Evolutionary conservation across 2,888 invertebrate genomes (phyloP), one percentile per base, ranked within the genome.

Genomic region (Leucozona laternaria): DNA sequence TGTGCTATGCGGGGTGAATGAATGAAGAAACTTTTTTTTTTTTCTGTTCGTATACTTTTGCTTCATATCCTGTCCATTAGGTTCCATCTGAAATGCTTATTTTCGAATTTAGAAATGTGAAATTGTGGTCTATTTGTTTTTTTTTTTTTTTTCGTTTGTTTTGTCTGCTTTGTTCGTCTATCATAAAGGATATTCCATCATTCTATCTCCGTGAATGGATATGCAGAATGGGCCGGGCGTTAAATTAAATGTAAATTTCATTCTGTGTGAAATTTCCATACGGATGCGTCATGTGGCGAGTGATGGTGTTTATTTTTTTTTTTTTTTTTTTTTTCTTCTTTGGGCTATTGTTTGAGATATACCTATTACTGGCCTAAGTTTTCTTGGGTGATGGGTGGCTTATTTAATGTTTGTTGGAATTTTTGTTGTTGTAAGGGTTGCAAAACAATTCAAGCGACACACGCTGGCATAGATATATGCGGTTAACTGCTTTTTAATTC

Each of bases 211-310:
- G 70, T 55, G 70, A 73, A 83, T 68, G 55, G 62, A 70, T 79
- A 75, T 79, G 70, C 79, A 68, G 75, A 83, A 79, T 75, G 70
- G 62, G 64, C 55, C 48, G 79, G 83, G 75, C 62, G 83, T 75
- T 79, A 78, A 82, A 86, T 82, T 86, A 82, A 81, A 86, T 82
- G 78, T 79, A 86, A 86, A 86, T 86, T 86, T 73, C 70, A 50
- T 75, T 82, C 71, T 64, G 55, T 75, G 31, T 62, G 43, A 82
- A 86, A 86, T 86, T 86, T 82, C 78, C 86, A 82, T 86, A 82
- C 64, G 82, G 81, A 82, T 86, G 82, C 78, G 82, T 81, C 85
- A 82, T 86, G 81, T 82, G 86, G 73, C 58, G 78, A 57, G 64
- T 58, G 62, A 62, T 68, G 72, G 71, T 73, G 60, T 79, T 64